Evolutionary conservation across 2,888 invertebrate genomes (phyloP).

Genomic region (Anthrax anthrax): DNA sequence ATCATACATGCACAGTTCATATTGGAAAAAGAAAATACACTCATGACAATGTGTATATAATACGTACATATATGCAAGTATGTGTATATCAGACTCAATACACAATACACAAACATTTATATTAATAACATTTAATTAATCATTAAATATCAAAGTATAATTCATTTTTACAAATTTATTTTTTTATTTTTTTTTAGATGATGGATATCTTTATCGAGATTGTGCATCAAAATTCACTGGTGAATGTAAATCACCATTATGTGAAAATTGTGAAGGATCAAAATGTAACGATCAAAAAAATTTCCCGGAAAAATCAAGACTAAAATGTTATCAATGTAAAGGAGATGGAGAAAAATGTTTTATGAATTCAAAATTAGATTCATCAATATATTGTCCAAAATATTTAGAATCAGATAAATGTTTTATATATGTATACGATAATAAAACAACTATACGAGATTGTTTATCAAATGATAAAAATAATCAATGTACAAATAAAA

Average conservation of each 20-base stretch:
- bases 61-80: too few relatives aligned
- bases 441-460: neutral
- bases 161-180: neutral
- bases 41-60: too few relatives aligned
- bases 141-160: too few relatives aligned
- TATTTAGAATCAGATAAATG: neutral
- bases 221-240: neutral
- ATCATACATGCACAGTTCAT: too few relatives aligned
- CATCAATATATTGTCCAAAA: neutral
- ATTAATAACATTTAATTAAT: too few relatives aligned
- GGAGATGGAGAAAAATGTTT: neutral
- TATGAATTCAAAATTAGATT: neutral
- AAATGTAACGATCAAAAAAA: neutral
- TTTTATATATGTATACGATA: slow-evolving; percentile 2
- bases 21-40: too few relatives aligned
- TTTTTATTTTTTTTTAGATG: neutral
- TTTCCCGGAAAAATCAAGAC: neutral
- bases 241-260: neutral
- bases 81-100: too few relatives aligned
- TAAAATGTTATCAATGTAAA: neutral
- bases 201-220: neutral
- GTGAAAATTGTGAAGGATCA: neutral
- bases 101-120: too few relatives aligned
- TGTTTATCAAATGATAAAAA: neutral
- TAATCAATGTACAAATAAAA: neutral